Conservation (phyloP, 53 echinoderm and acorn worm species). For the Patiria pectinifera region DNA sequence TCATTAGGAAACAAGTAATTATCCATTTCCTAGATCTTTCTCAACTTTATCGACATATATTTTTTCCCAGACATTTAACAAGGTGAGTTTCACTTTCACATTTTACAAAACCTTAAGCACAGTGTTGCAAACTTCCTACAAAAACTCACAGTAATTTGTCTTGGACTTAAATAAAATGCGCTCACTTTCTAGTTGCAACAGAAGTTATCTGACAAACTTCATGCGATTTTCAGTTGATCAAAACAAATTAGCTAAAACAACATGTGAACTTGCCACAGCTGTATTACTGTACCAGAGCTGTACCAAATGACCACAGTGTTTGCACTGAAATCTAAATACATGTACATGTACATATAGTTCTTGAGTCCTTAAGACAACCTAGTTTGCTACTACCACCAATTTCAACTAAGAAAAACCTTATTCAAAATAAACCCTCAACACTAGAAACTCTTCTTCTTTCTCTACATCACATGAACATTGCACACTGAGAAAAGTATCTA, state of each 20-base stretch:
- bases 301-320: no score
- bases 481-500: slow-evolving; percentile 20
- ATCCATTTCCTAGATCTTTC: no score
- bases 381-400: neutral
- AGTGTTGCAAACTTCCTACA: neutral
- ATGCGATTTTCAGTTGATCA: no score
- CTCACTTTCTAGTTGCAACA: neutral
- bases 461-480: slow-evolving; percentile 33
- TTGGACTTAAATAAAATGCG: neutral
- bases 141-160: neutral
- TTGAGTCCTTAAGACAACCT: no score
- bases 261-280: no score
- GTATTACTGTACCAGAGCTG: no score
- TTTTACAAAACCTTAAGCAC: neutral
- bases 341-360: no score
- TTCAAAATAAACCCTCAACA: neutral
- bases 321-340: no score
- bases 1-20: neutral
- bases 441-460: neutral
- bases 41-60: no score
- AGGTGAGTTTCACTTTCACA: neutral
- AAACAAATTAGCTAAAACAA: no score
- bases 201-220: no score
- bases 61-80: neutral
- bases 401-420: neutral